These are phyloP conservation scores for Cyrtodaria siliqua DNA, from an alignment of 2,888 invertebrate genomes.

Conservation along the genomic window DNA sequence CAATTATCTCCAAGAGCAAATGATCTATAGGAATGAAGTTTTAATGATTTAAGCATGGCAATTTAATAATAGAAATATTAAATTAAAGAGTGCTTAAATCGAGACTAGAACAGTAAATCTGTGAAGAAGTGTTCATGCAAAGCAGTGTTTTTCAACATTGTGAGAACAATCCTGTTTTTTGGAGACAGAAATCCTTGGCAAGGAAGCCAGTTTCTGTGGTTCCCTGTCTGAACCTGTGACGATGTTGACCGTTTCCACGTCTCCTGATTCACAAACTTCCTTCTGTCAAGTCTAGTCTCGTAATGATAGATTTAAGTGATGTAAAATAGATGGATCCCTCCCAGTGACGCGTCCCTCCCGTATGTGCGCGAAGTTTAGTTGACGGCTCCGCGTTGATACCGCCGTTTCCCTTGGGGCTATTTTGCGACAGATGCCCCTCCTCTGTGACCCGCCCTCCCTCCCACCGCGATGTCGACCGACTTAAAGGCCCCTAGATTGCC, in stretches of 20 bases:
- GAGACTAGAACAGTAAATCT: no score
- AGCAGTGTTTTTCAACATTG: constrained; percentile 1
- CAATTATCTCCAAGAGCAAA: constrained; percentile 38
- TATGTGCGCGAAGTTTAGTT: constrained; percentile 53
- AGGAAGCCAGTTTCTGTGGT: neutral
- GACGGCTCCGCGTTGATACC: constrained; percentile 58
- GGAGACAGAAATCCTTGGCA: neutral
- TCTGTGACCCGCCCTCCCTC: constrained; percentile 77
- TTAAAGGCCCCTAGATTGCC: constrained; percentile 53
- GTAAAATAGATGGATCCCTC: constrained; percentile 69
- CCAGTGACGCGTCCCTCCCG: constrained; percentile 78
- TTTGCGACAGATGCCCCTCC: constrained; percentile 71
- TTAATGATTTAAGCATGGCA: neutral
- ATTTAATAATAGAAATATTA: neutral
- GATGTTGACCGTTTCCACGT: neutral
- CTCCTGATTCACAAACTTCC: neutral
- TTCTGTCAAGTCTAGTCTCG: constrained; percentile 9
- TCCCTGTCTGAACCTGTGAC: neutral
- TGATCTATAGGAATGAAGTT: constrained; percentile 2
- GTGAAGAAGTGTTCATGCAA: constrained; percentile 1
- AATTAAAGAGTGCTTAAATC: no score
- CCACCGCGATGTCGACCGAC: constrained; percentile 72
- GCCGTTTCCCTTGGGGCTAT: constrained; percentile 45
- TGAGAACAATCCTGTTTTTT: constrained; percentile 5
- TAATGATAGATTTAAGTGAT: constrained; percentile 20